These are phyloP conservation scores for Sciurus carolinensis DNA, from an alignment of 2,797 vertebrate species.

Conservation along the genomic window DNA sequence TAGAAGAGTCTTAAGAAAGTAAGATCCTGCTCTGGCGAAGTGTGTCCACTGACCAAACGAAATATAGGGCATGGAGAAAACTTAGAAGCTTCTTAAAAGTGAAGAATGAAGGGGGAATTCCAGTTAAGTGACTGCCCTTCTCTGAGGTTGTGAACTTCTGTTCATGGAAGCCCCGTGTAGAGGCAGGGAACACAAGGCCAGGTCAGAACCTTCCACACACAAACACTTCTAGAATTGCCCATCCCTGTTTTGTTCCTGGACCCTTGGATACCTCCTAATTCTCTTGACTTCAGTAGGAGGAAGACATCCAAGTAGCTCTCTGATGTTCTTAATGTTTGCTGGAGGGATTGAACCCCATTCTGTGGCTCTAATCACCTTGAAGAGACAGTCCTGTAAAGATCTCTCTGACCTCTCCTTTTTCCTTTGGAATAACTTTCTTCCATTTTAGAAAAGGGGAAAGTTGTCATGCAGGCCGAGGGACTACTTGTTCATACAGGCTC, in stretches of 20 bases:
- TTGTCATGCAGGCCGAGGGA: neutral
- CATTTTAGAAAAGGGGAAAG: neutral
- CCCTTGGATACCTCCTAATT: neutral
- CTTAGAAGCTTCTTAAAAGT: neutral
- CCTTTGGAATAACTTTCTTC: conserved; percentile 10
- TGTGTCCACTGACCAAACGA: neutral
- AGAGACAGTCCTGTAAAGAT: neutral
- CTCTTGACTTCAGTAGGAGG: conserved; percentile 1
- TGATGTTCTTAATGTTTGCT: neutral
- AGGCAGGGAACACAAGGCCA: neutral
- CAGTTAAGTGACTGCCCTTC: neutral
- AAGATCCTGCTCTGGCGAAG: neutral
- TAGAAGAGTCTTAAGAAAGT: conserved; percentile 46
- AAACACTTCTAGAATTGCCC: neutral
- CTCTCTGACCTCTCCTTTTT: conserved; percentile 7
- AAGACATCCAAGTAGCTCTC: neutral
- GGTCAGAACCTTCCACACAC: neutral
- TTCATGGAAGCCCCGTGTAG: neutral
- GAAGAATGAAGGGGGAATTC: conserved; percentile 6
- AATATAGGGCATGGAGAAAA: neutral
- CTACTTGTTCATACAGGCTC: neutral
- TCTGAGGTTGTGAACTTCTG: conserved; percentile 32
- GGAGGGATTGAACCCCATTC: neutral
- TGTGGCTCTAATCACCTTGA: neutral
- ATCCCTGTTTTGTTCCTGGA: neutral